A percentile compares a stretch with the other conserved stretches of the same genome.
Conservation (phyloP, 1,140 invertebrate genomes). For the Eulimnadia texana region DNA sequence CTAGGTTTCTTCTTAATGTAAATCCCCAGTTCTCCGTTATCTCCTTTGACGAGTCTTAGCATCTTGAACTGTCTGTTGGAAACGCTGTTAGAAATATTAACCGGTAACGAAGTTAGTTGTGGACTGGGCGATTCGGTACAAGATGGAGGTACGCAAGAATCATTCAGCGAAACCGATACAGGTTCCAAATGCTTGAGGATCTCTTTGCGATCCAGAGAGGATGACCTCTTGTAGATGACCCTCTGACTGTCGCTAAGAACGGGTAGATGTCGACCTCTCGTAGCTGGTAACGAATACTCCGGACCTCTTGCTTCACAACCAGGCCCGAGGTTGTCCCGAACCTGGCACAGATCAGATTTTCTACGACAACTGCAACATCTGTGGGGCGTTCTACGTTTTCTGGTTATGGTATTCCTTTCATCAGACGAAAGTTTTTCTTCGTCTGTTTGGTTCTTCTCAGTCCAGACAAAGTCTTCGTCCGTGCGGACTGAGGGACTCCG, state of each 20-base stretch:
- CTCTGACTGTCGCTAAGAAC: background rate
- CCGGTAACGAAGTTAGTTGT: background rate
- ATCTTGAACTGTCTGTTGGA: slow-evolving; percentile 33
- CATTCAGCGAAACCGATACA: background rate
- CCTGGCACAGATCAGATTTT: background rate
- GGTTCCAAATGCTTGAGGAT: background rate
- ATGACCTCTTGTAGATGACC: background rate
- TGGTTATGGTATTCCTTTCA: background rate
- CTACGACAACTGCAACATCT: slow-evolving; percentile 6
- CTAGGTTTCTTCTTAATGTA: slow-evolving; percentile 62
- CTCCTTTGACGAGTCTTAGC: slow-evolving; percentile 48
- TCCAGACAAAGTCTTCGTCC: background rate
- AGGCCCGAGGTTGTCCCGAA: background rate
- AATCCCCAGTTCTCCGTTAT: slow-evolving; percentile 59
- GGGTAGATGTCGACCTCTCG: background rate
- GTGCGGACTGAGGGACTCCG: background rate
- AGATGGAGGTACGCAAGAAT: background rate
- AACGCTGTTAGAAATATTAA: background rate
- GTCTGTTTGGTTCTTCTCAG: slow-evolving; percentile 7
- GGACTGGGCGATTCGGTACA: background rate
- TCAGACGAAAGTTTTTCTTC: slow-evolving; percentile 4
- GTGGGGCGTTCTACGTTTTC: background rate
- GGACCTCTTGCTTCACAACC: background rate
- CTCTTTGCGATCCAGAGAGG: background rate
- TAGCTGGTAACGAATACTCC: background rate